Conservation (phyloP, 2,797 vertebrate species). For the Pelodytes ibericus region DNA sequence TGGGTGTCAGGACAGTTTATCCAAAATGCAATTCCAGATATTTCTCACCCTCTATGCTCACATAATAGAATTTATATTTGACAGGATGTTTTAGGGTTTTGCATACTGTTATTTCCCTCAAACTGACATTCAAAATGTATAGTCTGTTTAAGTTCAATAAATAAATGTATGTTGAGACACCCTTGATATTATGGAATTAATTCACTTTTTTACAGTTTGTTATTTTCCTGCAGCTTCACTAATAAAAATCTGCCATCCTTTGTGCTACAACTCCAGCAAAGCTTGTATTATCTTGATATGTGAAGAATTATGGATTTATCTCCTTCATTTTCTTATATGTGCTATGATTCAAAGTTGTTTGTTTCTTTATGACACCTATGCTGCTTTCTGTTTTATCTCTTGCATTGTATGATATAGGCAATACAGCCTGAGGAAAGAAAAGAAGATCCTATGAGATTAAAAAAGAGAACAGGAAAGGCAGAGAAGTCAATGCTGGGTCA, state of each 20-base stretch:
- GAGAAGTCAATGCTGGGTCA: conserved; percentile 17
- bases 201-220: conserved; percentile 37
- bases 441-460: conserved; percentile 35
- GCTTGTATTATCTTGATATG: conserved; percentile 43
- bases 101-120: conserved; percentile 12
- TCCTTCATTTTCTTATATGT: conserved; percentile 39
- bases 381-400: conserved; percentile 43
- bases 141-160: conserved; percentile 31
- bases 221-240: conserved; percentile 34
- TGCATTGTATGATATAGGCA: conserved; percentile 33
- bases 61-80: conserved; percentile 2
- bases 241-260: conserved; percentile 39
- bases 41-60: not conserved
- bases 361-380: conserved; percentile 45
- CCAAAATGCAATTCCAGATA: not conserved
- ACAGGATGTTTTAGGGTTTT: conserved; percentile 5
- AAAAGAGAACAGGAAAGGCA: conserved; percentile 5
- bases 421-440: conserved; percentile 39
- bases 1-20: not conserved
- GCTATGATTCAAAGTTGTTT: conserved; percentile 43
- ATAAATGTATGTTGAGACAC: conserved; percentile 25
- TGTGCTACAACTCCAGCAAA: conserved; percentile 26
- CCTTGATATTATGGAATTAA: conserved; percentile 36
- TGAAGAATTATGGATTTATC: conserved; percentile 51
- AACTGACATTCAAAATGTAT: conserved; percentile 6